Evolutionary conservation across 2,888 invertebrate genomes (phyloP).

Genomic region (Agrilus cyanescens): DNA sequence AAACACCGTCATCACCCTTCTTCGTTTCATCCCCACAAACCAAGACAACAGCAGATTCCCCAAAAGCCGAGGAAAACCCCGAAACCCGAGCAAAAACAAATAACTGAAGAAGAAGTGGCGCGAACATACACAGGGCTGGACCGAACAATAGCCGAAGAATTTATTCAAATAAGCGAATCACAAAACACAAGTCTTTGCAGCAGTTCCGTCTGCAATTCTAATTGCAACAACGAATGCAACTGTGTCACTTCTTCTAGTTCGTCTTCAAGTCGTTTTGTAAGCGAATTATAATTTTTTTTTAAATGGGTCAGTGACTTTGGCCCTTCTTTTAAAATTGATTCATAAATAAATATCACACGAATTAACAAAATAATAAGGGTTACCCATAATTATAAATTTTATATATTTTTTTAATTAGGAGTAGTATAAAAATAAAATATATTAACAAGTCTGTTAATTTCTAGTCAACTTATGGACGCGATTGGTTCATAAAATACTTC

Average conservation of each 20-base stretch:
- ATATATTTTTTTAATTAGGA: too few relatives aligned
- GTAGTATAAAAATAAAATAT: too few relatives aligned
- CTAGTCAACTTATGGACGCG: not conserved
- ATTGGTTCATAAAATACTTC: not conserved
- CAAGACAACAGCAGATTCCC: not conserved
- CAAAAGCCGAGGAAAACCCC: conserved; percentile 19
- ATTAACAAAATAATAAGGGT: too few relatives aligned
- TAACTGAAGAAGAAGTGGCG: conserved; percentile 43
- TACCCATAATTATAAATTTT: too few relatives aligned
- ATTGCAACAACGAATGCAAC: conserved; percentile 9
- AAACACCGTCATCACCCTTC: too few relatives aligned
- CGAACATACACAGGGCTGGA: conserved; percentile 50
- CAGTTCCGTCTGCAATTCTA: conserved; percentile 20
- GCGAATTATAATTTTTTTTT: too few relatives aligned
- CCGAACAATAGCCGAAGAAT: conserved; percentile 50
- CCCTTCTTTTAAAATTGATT: too few relatives aligned
- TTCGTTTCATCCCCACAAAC: not conserved
- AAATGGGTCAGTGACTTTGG: too few relatives aligned
- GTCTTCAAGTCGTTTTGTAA: too few relatives aligned
- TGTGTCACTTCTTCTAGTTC: too few relatives aligned
- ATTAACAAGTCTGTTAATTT: too few relatives aligned
- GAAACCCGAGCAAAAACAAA: conserved; percentile 20
- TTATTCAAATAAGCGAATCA: conserved; percentile 50
- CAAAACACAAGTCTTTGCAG: conserved; percentile 34
- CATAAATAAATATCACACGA: too few relatives aligned